Base-by-base conservation (phyloP, 1,140 invertebrate genomes). In the Cyclargus thomasi region DNA sequence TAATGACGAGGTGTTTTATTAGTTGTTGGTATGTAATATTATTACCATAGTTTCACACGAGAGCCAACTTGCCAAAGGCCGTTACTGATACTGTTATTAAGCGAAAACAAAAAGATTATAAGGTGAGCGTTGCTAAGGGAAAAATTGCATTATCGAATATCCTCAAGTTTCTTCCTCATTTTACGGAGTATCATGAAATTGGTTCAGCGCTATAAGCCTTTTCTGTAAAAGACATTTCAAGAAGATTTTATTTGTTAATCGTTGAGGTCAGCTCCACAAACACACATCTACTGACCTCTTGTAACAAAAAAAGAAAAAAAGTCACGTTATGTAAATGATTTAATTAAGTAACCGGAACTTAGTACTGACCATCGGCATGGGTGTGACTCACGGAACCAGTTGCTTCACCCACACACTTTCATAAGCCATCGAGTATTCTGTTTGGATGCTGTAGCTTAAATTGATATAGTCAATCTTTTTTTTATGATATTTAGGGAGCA, bases 301-400 rank as follows among this genome's bases (percentile, higher is more conserved):
- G 14, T 16, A 16, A 35, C 8, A 35, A 35, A 35, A 5, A n/a
- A n/a, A 6, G 2, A 47, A 39, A 39, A 47, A 16, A 47, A 47
- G 39, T 47, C 39, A 16, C 14, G 14, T 47, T 47, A 47, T 47
- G 11, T 47, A 47, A 47, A 47, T 47, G 2, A 16, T 47, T 47
- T 47, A 47, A 47, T 47, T 47, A 47, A 47, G 39, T 47, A 47
- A 47, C 11, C 39, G 39, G 39, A 47, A 47, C 39, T 47, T n/a
- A n/a, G 39, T 29, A 5, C 29, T 29, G 29, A 29, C 29, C 29
- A 47, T n/a, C n/a, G n/a, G 11, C 39, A 47, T 16, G 39, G 39
- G 39, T 47, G 39, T 47, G 39, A 47, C 39, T 47, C 39, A 47
- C 29, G 0, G 39, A 47, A 47, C 39, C 39, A 16, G 39, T 47